Conservation (phyloP, 2,113 vertebrate genomes). For the Brienomyrus brachyistius region DNA sequence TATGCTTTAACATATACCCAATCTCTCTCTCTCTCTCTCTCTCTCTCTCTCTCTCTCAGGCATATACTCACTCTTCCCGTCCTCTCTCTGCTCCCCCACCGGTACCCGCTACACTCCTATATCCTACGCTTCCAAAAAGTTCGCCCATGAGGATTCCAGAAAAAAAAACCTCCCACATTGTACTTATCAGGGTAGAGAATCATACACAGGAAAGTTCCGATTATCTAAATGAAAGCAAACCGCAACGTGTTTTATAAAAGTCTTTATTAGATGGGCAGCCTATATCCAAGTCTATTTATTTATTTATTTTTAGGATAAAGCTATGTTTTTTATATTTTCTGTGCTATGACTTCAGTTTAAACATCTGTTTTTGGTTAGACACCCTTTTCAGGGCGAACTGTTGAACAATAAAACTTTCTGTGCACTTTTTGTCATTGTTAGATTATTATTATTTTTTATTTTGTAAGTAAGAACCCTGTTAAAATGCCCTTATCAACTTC, state of each 20-base stretch:
- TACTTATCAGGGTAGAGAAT: constrained; percentile 3
- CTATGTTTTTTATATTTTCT: neutral
- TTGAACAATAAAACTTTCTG: neutral
- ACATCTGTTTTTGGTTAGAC: constrained; percentile 5
- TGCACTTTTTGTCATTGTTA: constrained; percentile 1
- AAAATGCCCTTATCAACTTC: neutral
- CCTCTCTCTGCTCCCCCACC: neutral
- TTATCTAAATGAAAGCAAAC: neutral
- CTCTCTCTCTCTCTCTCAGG: neutral
- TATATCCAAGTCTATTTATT: neutral
- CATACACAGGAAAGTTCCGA: constrained; percentile 4
- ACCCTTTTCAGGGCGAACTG: neutral
- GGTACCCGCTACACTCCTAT: neutral
- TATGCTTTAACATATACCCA: neutral
- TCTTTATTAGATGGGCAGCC: neutral
- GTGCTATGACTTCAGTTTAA: constrained; percentile 2
- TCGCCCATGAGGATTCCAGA: neutral
- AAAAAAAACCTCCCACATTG: neutral
- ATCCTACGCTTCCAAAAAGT: neutral
- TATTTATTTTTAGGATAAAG: neutral
- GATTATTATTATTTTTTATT: neutral
- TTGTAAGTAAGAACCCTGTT: neutral
- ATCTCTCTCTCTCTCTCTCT: neutral
- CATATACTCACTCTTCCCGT: neutral
- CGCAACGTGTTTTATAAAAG: neutral